phyloP scores from a whole-genome alignment of 2,888 invertebrate genomes.

The Drosophila longiperda region DNA sequence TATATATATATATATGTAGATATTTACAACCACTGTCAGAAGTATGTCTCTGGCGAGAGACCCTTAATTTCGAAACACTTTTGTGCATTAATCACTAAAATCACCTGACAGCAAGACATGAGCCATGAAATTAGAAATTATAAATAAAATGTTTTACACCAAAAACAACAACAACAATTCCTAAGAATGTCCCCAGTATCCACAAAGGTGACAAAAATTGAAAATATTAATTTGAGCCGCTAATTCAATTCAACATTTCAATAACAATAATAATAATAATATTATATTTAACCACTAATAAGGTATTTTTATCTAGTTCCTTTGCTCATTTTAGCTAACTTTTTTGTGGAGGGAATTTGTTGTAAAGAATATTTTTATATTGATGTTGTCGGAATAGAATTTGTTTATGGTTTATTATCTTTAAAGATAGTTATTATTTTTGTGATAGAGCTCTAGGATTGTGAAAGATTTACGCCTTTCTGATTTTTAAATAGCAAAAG shows the following conservation, averaged over 20 bases:
- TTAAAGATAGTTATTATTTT: not conserved
- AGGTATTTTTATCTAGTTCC: not conserved
- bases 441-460: not conserved
- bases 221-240: not conserved
- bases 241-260: not conserved
- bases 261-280: not conserved
- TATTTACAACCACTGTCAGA: not conserved
- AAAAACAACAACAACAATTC: not conserved
- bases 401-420: not conserved
- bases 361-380: not conserved
- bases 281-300: not conserved
- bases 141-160: slow-evolving; percentile 49
- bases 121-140: slow-evolving; percentile 65
- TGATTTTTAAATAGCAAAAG: not conserved
- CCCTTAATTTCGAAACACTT: slow-evolving; percentile 45
- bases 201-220: not conserved
- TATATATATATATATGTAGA: not conserved
- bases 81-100: slow-evolving; percentile 59
- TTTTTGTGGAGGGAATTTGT: not conserved
- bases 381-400: not conserved
- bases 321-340: not conserved
- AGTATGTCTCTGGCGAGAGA: slow-evolving; percentile 9
- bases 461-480: fast-evolving
- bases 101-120: slow-evolving; percentile 68
- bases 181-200: not conserved